phyloP scores from a whole-genome alignment of 1,140 invertebrate genomes.

The Rhagoletis zephyria region DNA sequence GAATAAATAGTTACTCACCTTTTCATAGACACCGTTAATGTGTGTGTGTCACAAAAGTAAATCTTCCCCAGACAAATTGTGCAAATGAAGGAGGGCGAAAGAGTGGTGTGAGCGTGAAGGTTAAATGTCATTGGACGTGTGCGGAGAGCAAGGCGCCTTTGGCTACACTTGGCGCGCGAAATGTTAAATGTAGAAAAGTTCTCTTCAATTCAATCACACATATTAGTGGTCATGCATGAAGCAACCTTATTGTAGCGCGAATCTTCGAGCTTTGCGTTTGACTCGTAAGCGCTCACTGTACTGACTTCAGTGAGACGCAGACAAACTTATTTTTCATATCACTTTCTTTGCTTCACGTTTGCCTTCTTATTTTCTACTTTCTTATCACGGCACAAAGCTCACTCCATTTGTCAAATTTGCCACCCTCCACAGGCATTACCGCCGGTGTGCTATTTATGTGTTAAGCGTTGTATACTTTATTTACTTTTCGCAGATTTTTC shows the following conservation, averaged over 20 bases:
- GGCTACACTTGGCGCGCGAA: not conserved
- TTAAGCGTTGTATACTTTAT: not conserved
- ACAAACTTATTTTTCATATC: too few relatives aligned
- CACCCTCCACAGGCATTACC: not conserved
- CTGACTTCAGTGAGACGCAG: too few relatives aligned
- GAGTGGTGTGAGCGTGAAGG: not conserved
- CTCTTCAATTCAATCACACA: too few relatives aligned
- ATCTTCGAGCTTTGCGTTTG: too few relatives aligned
- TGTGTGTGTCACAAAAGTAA: not conserved
- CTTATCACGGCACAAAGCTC: not conserved
- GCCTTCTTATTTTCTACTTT: not conserved
- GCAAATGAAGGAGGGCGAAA: not conserved
- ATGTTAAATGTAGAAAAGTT: not conserved
- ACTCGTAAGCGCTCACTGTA: too few relatives aligned
- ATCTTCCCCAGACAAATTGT: not conserved
- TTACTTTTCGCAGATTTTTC: slow-evolving; percentile 11
- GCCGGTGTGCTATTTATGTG: not conserved
- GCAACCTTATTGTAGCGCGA: too few relatives aligned
- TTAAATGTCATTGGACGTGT: not conserved
- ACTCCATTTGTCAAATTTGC: not conserved
- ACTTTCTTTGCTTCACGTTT: not conserved
- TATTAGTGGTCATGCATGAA: too few relatives aligned
- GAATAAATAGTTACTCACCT: not conserved
- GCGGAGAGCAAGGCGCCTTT: not conserved
- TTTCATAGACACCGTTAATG: not conserved